Base-by-base conservation (phyloP, 2,113 vertebrate species). In the Otocyon megalotis region DNA sequence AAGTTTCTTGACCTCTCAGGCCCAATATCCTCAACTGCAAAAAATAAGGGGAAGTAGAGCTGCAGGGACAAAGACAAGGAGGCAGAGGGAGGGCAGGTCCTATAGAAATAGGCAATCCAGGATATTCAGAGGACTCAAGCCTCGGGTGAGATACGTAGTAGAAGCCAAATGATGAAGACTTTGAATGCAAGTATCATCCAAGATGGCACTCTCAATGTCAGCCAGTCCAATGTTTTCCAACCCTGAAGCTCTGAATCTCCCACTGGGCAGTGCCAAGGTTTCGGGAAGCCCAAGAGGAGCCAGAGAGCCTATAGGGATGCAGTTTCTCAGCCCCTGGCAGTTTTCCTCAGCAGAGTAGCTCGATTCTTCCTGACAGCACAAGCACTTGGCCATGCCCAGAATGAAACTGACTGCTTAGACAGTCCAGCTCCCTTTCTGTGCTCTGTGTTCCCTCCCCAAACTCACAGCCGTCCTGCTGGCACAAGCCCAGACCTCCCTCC, bases 391-490 rank as follows among this genome's bases (percentile, higher is more conserved):
- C 87, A 77, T 60, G 87, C 92, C 80, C 95, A 77, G 20, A 96
- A 96, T 54, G 96, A 96, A 97, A 76, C 93, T 62, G 83, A 89
- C 97, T 96, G 95, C 92, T 92, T 43, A 76, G 94, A 85, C 92
- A 97, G 96, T 97, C 93, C 76, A 94, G 92, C 91, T 97, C 93
- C 72, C 77, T 90, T 65, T 87, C 92, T 35, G 16, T 0, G 62
- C 97, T 98, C 95, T 97, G 92, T 96, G 96, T 97, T 97, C 96
- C 96, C 71, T 95, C 79, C 65, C 30, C 77, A 95, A 69, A 96
- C 74, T 93, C 14, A 14, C 91, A 93, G 93, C 96, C 91, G 65
- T 65, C 87, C 86, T 86, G 69, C 92, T 98, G 98, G 98, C 97
- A 96, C 0, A 0, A 65, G 72, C 92, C 97, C 97, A 97, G 93